phyloP scores from a whole-genome alignment of 2,113 vertebrate genomes.

The Scophthalmus maximus region DNA sequence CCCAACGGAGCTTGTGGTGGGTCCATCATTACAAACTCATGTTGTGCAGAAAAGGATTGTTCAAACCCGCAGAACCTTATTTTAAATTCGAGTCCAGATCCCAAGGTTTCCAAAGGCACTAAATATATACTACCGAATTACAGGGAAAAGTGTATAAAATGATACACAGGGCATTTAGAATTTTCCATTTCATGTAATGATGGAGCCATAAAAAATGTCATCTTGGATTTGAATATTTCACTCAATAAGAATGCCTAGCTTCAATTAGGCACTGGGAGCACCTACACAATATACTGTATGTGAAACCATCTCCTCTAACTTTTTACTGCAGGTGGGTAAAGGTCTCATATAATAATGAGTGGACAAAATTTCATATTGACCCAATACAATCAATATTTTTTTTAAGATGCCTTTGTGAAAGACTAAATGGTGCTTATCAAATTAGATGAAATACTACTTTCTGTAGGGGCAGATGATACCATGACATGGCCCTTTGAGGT shows the following conservation, averaged over 20 bases:
- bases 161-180: slow-evolving; percentile 48
- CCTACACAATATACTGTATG: not conserved
- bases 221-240: slow-evolving; percentile 30
- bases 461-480: not conserved
- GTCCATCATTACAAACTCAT: slow-evolving; percentile 51
- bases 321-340: not conserved
- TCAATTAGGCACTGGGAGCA: not conserved
- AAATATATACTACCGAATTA: slow-evolving; percentile 64
- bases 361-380: not conserved
- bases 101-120: slow-evolving; percentile 45
- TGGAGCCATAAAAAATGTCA: slow-evolving; percentile 32
- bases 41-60: slow-evolving; percentile 54
- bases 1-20: slow-evolving; percentile 19
- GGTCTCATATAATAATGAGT: not conserved
- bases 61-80: slow-evolving; percentile 53
- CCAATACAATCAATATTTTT: not conserved
- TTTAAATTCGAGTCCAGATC: slow-evolving; percentile 58
- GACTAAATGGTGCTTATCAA: not conserved
- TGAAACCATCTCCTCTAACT: not conserved
- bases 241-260: slow-evolving; percentile 18
- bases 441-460: not conserved
- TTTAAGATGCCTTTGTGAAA: not conserved
- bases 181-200: slow-evolving; percentile 46
- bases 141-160: slow-evolving; percentile 51
- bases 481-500: not conserved